A percentile compares a stretch with the other conserved stretches of the same genome.
Evolutionary conservation across 2,888 invertebrate species (phyloP).

Genomic region (Resseliella maxima): DNA sequence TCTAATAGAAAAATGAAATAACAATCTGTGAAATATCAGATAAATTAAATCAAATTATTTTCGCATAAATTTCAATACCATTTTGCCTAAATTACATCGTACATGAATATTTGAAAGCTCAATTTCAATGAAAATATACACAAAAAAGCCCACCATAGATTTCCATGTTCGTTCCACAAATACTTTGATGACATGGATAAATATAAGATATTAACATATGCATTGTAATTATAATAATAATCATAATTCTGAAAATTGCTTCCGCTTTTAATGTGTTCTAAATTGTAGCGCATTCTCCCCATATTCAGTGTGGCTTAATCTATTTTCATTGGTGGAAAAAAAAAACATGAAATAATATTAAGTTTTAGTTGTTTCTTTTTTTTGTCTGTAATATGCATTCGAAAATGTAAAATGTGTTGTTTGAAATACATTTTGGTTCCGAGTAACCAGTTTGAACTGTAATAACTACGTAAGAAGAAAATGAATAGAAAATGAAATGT

Average conservation of each 20-base stretch:
- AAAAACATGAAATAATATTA: neutral
- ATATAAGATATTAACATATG: neutral
- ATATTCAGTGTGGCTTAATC: neutral
- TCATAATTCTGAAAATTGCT: neutral
- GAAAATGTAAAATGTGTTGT: neutral
- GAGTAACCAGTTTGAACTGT: neutral
- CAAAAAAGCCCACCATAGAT: neutral
- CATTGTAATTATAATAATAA: neutral
- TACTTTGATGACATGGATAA: neutral
- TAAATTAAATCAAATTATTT: neutral
- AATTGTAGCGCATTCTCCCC: slow-evolving; percentile 9
- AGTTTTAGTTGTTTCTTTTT: neutral
- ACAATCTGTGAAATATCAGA: neutral
- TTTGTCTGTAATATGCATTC: neutral
- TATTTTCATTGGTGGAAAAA: neutral
- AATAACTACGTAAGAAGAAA: too few relatives aligned
- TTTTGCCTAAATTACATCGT: too few relatives aligned
- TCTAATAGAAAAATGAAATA: neutral
- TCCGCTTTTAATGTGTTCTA: slow-evolving; percentile 41
- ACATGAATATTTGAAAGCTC: too few relatives aligned
- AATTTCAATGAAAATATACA: too few relatives aligned
- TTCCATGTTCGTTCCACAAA: neutral
- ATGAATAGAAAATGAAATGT: neutral
- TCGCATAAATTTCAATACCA: neutral
- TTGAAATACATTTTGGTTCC: neutral